Conservation (phyloP, 2,888 invertebrate genomes). For the Lordiphosa andalusiaca region DNA sequence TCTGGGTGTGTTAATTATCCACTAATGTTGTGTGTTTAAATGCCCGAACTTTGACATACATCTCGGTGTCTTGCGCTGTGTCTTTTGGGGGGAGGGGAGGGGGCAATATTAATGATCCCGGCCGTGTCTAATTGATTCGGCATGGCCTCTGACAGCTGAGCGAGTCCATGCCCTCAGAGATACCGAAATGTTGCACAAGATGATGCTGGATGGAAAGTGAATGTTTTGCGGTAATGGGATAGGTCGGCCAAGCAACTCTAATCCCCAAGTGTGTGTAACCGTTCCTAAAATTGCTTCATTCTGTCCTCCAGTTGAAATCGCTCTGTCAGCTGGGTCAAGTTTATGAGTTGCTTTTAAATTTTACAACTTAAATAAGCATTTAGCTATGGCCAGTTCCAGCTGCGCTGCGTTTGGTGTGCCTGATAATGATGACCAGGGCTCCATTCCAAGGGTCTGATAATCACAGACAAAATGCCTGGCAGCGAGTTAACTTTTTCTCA, state of each 20-base stretch:
- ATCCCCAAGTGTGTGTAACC: neutral
- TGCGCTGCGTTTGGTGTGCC: neutral
- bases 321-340: constrained; percentile 31
- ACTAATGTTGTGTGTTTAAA: constrained; percentile 63
- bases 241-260: constrained; percentile 1
- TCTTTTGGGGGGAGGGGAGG: no score
- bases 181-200: constrained; percentile 45
- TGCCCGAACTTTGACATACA: constrained; percentile 61
- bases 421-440: no score
- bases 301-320: constrained; percentile 11
- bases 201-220: constrained; percentile 42
- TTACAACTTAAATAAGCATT: constrained; percentile 59
- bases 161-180: constrained; percentile 7
- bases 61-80: constrained; percentile 4
- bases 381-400: constrained; percentile 42
- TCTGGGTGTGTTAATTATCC: constrained; percentile 73
- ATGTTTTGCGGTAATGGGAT: constrained; percentile 8
- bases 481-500: constrained; percentile 64
- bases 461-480: constrained; percentile 47
- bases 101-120: constrained; percentile 24
- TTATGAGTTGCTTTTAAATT: constrained; percentile 66
- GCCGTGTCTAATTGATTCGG: constrained; percentile 64
- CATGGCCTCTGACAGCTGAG: no score
- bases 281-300: constrained; percentile 43
- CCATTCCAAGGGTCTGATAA: constrained; percentile 39